Conservation (phyloP, 30 jellyfish, hydroid and myxozoan genomes). For the Cassiopea andromeda region DNA sequence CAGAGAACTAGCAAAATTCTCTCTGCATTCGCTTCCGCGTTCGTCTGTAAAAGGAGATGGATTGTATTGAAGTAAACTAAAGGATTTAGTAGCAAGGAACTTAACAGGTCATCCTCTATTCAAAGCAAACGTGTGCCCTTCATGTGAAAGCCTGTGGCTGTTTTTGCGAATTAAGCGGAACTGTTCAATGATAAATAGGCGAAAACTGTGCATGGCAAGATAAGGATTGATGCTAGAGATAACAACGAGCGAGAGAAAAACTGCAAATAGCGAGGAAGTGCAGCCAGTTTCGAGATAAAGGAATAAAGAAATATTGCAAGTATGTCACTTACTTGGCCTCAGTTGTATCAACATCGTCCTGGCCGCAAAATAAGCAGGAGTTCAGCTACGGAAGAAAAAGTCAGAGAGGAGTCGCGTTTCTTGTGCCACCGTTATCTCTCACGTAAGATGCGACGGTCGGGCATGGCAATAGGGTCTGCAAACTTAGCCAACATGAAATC, state of each 20-base stretch:
- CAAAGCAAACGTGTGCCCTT: too few relatives aligned
- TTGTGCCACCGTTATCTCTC: conserved; percentile 74
- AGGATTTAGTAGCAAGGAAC: too few relatives aligned
- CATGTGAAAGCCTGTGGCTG: background rate
- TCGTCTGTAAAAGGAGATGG: too few relatives aligned
- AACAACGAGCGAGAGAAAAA: background rate
- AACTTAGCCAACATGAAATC: conserved; percentile 40
- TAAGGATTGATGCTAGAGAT: background rate
- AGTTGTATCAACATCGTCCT: conserved; percentile 63
- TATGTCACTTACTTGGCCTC: conserved; percentile 67
- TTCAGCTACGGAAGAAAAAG: conserved; percentile 12
- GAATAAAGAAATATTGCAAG: background rate
- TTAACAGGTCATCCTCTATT: too few relatives aligned
- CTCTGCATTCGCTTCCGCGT: too few relatives aligned
- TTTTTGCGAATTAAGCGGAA: too few relatives aligned
- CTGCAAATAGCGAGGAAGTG: background rate
- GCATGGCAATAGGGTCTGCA: conserved; percentile 68
- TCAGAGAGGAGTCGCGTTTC: conserved; percentile 68
- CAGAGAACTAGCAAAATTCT: background rate
- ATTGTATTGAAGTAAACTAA: too few relatives aligned
- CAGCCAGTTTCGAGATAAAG: background rate
- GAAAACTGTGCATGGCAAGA: background rate
- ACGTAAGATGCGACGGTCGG: conserved; percentile 68
- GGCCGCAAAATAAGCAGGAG: conserved; percentile 15
- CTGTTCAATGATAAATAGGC: too few relatives aligned